A percentile compares a stretch with the other conserved stretches of the same genome.
These are phyloP conservation scores for Plestiodon gilberti DNA, from an alignment of 2,113 vertebrate genomes.

Conservation along the genomic window DNA sequence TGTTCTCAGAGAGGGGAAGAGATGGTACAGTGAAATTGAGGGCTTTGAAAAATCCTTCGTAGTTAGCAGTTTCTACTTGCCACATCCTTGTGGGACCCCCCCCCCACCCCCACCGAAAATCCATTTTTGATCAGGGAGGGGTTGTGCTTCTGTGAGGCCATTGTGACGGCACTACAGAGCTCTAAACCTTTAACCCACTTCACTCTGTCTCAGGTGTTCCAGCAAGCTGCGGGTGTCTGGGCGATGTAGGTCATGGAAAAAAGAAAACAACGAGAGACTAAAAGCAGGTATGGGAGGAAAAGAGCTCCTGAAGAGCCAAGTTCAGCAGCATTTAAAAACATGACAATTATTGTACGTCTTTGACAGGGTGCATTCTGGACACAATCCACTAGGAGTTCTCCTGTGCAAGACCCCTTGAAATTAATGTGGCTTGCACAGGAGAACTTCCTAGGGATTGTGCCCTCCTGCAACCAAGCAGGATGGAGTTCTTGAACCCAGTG, in stretches of 20 bases:
- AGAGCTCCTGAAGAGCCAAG: not conserved
- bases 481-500: not conserved
- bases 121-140: not conserved
- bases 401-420: not conserved
- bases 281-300: not conserved
- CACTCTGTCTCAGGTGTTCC: fast-evolving
- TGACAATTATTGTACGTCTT: not conserved
- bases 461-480: not conserved
- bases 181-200: not conserved
- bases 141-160: not conserved
- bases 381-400: not conserved
- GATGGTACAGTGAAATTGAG: not conserved
- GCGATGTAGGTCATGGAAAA: fast-evolving
- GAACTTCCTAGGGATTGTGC: not conserved
- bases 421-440: not conserved
- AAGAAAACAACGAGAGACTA: fast-evolving
- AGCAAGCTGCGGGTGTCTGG: not conserved
- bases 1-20: not conserved
- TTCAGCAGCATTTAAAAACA: not conserved
- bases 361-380: not conserved
- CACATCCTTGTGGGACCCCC: not conserved
- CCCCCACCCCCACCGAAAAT: too few species aligned
- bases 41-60: not conserved
- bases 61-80: not conserved
- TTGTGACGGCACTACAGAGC: not conserved